Conservation (phyloP, 2,888 invertebrate genomes). For the Apoda limacodes region DNA sequence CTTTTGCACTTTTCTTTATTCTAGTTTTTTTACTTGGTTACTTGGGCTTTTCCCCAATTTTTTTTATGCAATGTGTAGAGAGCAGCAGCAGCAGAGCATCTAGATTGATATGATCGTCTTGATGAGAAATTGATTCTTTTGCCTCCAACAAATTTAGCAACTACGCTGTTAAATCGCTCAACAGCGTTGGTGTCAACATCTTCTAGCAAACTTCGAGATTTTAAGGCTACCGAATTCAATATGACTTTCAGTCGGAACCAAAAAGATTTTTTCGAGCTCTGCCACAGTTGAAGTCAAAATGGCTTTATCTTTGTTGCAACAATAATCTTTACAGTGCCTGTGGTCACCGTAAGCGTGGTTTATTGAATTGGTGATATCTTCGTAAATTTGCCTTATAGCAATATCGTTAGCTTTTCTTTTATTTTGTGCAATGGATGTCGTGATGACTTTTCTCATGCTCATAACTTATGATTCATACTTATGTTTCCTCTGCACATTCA, state of each 20-base stretch:
- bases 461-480: too few relatives aligned
- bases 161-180: slow-evolving; percentile 13
- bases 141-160: slow-evolving; percentile 18
- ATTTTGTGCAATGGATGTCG: slow-evolving; percentile 6
- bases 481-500: too few relatives aligned
- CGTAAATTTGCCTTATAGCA: slow-evolving; percentile 1
- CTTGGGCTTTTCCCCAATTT: slow-evolving; percentile 1
- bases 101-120: slow-evolving; percentile 9
- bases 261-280: slow-evolving; percentile 9
- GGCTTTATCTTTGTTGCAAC: slow-evolving; percentile 3
- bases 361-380: slow-evolving; percentile 2
- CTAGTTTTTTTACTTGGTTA: slow-evolving; percentile 1
- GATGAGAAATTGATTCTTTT: slow-evolving; percentile 17
- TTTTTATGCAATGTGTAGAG: too few relatives aligned
- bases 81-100: slow-evolving; percentile 13
- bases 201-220: slow-evolving; percentile 11
- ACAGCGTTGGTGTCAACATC: slow-evolving; percentile 13
- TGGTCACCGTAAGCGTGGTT: slow-evolving; percentile 4
- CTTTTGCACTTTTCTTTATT: background rate
- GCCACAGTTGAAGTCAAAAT: slow-evolving; percentile 1
- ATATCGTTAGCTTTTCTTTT: too few relatives aligned
- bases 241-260: slow-evolving; percentile 8
- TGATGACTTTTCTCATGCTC: slow-evolving; percentile 11
- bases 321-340: slow-evolving; percentile 1
- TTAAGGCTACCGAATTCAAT: slow-evolving; percentile 6